Base-by-base conservation (phyloP, 1,140 invertebrate species). In the Ceratina japonica region DNA sequence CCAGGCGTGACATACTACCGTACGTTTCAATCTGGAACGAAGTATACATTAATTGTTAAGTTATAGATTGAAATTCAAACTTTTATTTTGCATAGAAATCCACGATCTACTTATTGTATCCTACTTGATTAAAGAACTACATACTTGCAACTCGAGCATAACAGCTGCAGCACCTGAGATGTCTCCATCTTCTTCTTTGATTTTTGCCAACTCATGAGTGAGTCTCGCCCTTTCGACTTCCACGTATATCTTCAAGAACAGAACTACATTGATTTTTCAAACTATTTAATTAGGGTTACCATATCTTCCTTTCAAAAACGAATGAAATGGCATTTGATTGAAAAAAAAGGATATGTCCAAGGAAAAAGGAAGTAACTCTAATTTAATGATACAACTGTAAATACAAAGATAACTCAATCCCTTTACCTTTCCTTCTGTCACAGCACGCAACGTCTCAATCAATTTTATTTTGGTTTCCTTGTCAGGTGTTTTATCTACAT, bases 211-310 rank as follows among this genome's bases (percentile, higher is more conserved):
- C 83, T 97, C 98, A 89, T 98, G 96, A 22, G 99, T 99, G 3
- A 99, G 93, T 65, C 99, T 94, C 56, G 99, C 99, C 89, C 99
- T 94, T 93, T 99, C 99, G 44, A 99, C 98, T 95, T 99, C 99
- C 7, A 99, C 99, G 92, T 99, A 99, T 81, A 99, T 99, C 95
- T 97, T 81, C 15, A 89, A 84, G 75, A 65, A 81, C 59, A 75
- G 27, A 74, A 79, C 64, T 56, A 13, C 16, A 51, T 16, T 20
- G 2, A 22, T 64, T 15, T 70, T 54, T 18, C 16, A 16, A 3
- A 13, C 22, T 20, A 1, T 37, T 69, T 31, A 24, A 59, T 52
- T 44, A 44, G 37, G 10, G 37, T 44, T 44, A 44, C 37, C 37
- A 44, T 44, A 44, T 44, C 10, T 44, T 44, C 37, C 10, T 44